Percentiles rank a stretch among this genome's conserved stretches.
Conservation (phyloP, 2,888 invertebrate species). For the Reticulitermes lucifugus region DNA sequence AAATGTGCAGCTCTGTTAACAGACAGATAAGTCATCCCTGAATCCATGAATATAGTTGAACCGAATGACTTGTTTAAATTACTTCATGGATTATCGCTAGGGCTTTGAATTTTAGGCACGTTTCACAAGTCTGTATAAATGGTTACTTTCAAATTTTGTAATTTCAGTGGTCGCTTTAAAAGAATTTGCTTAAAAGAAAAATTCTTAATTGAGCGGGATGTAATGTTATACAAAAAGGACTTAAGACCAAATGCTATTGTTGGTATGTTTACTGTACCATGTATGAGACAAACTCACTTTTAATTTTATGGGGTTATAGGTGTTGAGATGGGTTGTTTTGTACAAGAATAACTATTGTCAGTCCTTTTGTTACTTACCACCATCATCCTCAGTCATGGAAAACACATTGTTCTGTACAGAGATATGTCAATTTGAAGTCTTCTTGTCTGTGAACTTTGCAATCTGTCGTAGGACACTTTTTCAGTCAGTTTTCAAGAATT, state of each 20-base stretch:
- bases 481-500: neutral
- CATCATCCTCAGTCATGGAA: neutral
- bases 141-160: neutral
- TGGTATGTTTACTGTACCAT: neutral
- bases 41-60: neutral
- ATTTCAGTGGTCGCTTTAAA: neutral
- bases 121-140: neutral
- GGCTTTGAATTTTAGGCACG: constrained; percentile 4
- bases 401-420: neutral
- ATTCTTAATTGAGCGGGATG: constrained; percentile 4
- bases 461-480: neutral
- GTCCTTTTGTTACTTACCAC: neutral
- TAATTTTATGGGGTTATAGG: neutral
- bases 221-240: neutral
- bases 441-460: neutral
- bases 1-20: constrained; percentile 21
- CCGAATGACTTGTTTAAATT: neutral
- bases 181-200: neutral
- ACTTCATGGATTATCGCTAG: neutral
- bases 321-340: constrained; percentile 31
- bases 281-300: constrained; percentile 22
- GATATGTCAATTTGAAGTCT: neutral
- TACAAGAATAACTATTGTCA: constrained; percentile 7
- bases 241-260: neutral
- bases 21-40: no score